Conservation (phyloP, 2,797 vertebrate genomes). For the Cyclura pinguis region DNA sequence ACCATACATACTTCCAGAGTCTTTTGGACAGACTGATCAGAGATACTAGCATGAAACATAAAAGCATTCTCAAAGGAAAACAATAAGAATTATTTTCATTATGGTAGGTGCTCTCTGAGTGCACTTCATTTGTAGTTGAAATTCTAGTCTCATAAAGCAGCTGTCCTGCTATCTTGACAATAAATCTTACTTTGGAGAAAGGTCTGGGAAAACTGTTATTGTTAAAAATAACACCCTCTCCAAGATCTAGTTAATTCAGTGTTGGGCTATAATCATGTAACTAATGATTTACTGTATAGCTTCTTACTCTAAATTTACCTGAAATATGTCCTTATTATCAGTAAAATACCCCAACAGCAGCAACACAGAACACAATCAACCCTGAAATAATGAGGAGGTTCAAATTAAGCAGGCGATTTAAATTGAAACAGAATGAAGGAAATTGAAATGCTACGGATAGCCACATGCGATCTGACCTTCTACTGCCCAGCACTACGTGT, state of each 20-base stretch:
- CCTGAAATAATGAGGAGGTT: constrained; percentile 47
- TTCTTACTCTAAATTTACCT: constrained; percentile 51
- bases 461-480: constrained; percentile 4
- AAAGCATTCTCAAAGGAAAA: background rate
- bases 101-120: constrained; percentile 54
- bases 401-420: constrained; percentile 57
- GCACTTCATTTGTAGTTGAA: constrained; percentile 49
- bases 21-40: background rate
- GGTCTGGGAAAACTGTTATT: constrained; percentile 40
- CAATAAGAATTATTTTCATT: constrained; percentile 12
- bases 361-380: constrained; percentile 40
- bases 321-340: constrained; percentile 51
- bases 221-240: constrained; percentile 14
- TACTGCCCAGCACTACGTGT: background rate
- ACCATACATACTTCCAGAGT: background rate
- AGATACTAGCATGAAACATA: background rate
- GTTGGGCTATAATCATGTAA: constrained; percentile 42
- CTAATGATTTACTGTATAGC: constrained; percentile 49
- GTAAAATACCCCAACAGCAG: constrained; percentile 33
- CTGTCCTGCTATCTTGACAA: constrained; percentile 33
- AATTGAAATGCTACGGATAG: constrained; percentile 41
- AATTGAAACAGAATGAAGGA: constrained; percentile 50
- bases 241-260: constrained; percentile 59
- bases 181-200: constrained; percentile 56
- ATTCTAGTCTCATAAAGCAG: constrained; percentile 61